Evolutionary conservation across 2,797 vertebrate species (phyloP).

Genomic region (Stomatorhinus walkeri): DNA sequence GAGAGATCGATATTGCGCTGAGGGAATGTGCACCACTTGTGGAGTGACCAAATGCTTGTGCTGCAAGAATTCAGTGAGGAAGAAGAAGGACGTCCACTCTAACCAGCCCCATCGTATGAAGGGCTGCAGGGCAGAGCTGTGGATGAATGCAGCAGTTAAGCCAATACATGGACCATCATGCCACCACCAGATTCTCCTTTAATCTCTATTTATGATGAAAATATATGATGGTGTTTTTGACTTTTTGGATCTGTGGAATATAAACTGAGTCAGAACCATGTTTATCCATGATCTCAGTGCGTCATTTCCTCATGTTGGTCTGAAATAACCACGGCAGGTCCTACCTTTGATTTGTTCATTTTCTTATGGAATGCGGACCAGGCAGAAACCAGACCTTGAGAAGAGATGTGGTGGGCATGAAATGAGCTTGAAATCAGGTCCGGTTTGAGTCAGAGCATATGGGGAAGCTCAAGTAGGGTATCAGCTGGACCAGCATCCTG

Average conservation of each 20-base stretch:
- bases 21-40: background rate
- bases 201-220: background rate
- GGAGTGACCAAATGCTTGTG: background rate
- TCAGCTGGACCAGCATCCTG: constrained; percentile 17
- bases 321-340: background rate
- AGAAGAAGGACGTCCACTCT: background rate
- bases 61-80: background rate
- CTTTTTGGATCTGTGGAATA: background rate
- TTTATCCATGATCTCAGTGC: background rate
- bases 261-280: background rate
- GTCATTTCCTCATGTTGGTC: background rate
- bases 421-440: constrained; percentile 22
- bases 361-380: background rate
- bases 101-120: background rate
- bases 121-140: background rate
- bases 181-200: background rate
- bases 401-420: background rate
- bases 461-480: constrained; percentile 21
- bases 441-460: constrained; percentile 17
- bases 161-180: background rate
- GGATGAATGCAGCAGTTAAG: background rate
- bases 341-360: background rate
- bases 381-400: background rate
- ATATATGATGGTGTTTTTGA: background rate
- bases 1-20: background rate